Conservation (phyloP, 2,113 vertebrate species). For the Thinocorus orbignyianus region DNA sequence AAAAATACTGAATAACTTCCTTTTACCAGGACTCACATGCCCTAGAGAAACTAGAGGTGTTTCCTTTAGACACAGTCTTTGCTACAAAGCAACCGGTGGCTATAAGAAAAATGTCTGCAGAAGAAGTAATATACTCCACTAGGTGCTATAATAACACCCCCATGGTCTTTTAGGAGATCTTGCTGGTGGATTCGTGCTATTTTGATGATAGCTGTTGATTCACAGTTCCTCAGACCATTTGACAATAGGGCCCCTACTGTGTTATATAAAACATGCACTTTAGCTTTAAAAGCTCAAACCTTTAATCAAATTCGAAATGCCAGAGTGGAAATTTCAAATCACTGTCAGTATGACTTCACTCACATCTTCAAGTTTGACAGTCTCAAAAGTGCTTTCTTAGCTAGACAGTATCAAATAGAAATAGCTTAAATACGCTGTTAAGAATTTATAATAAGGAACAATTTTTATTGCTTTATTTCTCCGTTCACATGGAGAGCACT, state of each 20-base stretch:
- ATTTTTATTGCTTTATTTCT: not conserved
- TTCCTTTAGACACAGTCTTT: not conserved
- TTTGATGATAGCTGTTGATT: constrained; percentile 49
- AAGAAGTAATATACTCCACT: constrained; percentile 41
- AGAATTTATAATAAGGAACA: not conserved
- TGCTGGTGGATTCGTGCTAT: constrained; percentile 47
- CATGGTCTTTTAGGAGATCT: constrained; percentile 24
- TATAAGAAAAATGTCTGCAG: not conserved
- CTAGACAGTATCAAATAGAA: not conserved
- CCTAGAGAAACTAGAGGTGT: not conserved
- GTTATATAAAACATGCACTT: constrained; percentile 49
- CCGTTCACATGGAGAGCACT: not conserved
- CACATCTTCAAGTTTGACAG: not conserved
- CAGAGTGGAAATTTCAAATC: constrained; percentile 43
- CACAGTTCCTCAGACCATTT: constrained; percentile 5
- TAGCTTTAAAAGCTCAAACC: constrained; percentile 60
- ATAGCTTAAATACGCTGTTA: not conserved
- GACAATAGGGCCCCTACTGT: constrained; percentile 2
- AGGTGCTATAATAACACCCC: constrained; percentile 47
- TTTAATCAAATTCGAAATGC: constrained; percentile 48
- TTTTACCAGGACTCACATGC: not conserved
- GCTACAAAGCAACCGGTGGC: not conserved
- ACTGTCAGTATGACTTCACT: constrained; percentile 19
- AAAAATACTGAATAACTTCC: not conserved
- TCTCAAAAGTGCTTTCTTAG: constrained; percentile 1